Evolutionary conservation across 1,140 invertebrate genomes (phyloP).

Genomic region (Meloidogyne chitwoodi): DNA sequence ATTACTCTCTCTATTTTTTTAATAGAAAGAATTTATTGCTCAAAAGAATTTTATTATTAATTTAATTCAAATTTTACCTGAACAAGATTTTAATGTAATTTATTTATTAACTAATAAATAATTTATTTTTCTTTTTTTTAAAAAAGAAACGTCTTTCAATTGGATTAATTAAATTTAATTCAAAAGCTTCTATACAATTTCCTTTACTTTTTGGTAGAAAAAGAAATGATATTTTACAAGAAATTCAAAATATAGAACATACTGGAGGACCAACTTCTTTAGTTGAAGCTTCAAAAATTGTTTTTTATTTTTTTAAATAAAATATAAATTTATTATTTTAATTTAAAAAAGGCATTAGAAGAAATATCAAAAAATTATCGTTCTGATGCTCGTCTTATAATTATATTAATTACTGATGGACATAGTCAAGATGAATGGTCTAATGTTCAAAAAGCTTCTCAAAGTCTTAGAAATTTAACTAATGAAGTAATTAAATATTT

Average conservation of each 20-base stretch:
- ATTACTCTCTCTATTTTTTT: neutral
- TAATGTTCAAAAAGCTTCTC: conserved; percentile 31
- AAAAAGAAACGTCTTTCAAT: conserved; percentile 38
- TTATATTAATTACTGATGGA: conserved; percentile 47
- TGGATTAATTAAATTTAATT: conserved; percentile 36
- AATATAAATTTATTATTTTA: neutral
- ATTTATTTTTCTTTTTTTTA: conserved; percentile 20
- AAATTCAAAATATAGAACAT: conserved; percentile 39
- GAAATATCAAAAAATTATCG: conserved; percentile 22
- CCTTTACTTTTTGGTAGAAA: conserved; percentile 15
- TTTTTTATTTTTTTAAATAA: neutral
- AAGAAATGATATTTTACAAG: conserved; percentile 44
- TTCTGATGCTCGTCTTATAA: conserved; percentile 27
- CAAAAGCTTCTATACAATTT: conserved; percentile 30
- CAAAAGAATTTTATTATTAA: conserved; percentile 54
- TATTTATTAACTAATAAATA: neutral
- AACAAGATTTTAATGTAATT: conserved; percentile 42
- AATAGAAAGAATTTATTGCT: conserved; percentile 44
- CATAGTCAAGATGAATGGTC: conserved; percentile 51
- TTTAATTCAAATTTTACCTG: conserved; percentile 45
- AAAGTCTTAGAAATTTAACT: conserved; percentile 20
- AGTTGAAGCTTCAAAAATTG: conserved; percentile 25
- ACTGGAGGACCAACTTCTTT: conserved; percentile 35
- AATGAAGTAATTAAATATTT: conserved; percentile 25
- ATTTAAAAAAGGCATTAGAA: conserved; percentile 22